A percentile compares a stretch with the other conserved stretches of the same genome.
These are phyloP conservation scores for Hypotaenidia okinawae DNA, from an alignment of 2,797 vertebrate genomes.

Conservation along the genomic window DNA sequence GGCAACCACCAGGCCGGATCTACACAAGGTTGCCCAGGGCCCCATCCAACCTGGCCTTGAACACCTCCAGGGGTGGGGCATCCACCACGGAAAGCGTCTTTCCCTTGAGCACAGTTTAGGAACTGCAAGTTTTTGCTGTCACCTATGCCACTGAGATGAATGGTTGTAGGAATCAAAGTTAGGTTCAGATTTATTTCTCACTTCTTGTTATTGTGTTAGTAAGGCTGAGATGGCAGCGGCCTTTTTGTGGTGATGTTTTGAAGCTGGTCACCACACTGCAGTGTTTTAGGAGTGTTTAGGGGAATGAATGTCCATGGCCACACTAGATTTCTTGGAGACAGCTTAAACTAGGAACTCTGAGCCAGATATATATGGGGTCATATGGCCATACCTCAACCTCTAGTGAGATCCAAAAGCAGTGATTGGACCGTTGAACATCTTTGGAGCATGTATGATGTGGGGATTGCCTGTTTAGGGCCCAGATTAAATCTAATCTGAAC, in stretches of 20 bases:
- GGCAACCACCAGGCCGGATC: no score
- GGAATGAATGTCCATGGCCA: neutral
- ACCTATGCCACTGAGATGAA: neutral
- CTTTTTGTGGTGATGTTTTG: neutral
- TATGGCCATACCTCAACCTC: neutral
- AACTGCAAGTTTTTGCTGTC: neutral
- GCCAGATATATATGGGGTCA: no score
- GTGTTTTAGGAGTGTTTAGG: neutral
- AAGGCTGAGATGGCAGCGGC: neutral
- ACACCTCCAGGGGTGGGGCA: no score
- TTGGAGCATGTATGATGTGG: neutral
- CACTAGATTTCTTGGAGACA: neutral
- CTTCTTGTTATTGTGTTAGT: neutral
- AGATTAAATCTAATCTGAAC: neutral
- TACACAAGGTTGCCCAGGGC: no score
- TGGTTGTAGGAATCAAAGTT: neutral
- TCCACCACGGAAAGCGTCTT: neutral
- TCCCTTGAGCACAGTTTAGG: neutral
- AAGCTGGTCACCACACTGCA: fast-evolving
- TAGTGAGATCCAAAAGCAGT: neutral
- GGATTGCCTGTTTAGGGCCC: neutral
- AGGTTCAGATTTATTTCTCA: neutral
- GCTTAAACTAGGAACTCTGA: neutral
- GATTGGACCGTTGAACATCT: neutral
- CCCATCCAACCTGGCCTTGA: no score